Base-by-base conservation (phyloP, 2,113 vertebrate species). In the Salvelinus sp. region DNA sequence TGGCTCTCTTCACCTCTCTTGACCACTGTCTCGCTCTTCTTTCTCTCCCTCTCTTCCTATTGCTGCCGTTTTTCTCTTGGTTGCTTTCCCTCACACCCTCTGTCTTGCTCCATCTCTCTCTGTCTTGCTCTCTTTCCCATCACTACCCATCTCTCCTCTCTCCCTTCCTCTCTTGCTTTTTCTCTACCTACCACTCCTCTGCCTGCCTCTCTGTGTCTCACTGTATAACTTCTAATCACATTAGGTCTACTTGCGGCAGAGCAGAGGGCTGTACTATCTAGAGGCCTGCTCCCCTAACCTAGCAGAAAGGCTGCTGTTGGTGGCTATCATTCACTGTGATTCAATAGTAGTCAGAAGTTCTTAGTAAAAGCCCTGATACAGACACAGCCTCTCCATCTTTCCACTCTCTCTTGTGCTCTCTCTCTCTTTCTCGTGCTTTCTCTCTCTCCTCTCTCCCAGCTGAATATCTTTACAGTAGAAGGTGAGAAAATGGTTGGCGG, bases 391-490 rank as follows among this genome's bases (percentile, higher is more conserved):
- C 50, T 54, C 50, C 50, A 54, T 54, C 16, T 22, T 62, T 22
- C 58, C 18, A 1, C 7, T 66, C 3, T 78, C 69, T 66, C 3
- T 38, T 2, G 3, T 79, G 7, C 69, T 50, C 68, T 77, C 72
- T 44, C 72, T 44, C 2, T 72, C 28, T 27, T 14, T 44, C 27
- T 62, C 18, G 18, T 3, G 12, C 27, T 75, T 74, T 30, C 25
- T 16, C 63, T 27, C 63, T 10, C 25, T 28, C 13, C 64, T 13
- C 25, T 28, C 27, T 66, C 63, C 25, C 63, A 23, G 57, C 57
- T 6, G 2, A 5, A 7, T 65, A 10, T 66, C 27, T 66, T 13
- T 66, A 50, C 48, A 65, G 63, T 63, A 63, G 3, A 13, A 65
- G 33, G 28, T 7, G 28, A 67, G 65, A 20, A 27, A 67, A 5